Evolutionary conservation across 2,888 invertebrate species (phyloP), one percentile per base, ranked within the genome.

Genomic region (Phymatocera aterrima): DNA sequence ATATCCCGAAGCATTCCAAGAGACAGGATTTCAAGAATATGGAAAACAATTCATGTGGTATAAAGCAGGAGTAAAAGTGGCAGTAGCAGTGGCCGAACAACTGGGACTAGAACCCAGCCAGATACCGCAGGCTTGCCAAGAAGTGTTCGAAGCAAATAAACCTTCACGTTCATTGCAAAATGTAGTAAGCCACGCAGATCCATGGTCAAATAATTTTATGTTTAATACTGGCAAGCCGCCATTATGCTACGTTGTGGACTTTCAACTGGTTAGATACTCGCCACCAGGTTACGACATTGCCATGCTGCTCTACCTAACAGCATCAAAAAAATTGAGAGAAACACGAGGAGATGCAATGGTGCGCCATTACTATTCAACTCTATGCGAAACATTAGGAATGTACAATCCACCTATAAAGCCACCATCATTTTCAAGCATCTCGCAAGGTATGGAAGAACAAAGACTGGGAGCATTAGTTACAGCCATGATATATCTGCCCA

Each of bases 221-320:
- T 94, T 94, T 77, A 87, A 89, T 21, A 83, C 90, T 40, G 88
- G 90, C 0, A 86, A 85, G 43, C 93, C 93, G 0, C 90, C 93
- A 1, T 92, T 93, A 37, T 94, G 94, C 82, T 86, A 94, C 43
- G 86, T 96, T 10, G 93, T 96, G 1, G 96, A 96, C 88, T 96
- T 94, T 84, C 95, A 95, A 89, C 91, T 95, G 72, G 90, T 93
- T 0, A 91, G 94, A 34, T 95, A 94, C 85, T 93, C 93, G 18
- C 94, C 95, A 0, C 94, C 94, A 0, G 92, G 94, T 24, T 92
- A 94, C 64, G 96, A 96, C 83, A 90, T 94, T 1, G 91, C 93
- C 87, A 88, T 92, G 34, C 89, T 93, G 31, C 87, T 94, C 1
- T 92, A 92, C 84, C 91, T 94, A 74, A 93, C 93, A 83, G 88